Base-by-base conservation (phyloP, 1,140 invertebrate genomes). In the Macrocentrus cingulum region DNA sequence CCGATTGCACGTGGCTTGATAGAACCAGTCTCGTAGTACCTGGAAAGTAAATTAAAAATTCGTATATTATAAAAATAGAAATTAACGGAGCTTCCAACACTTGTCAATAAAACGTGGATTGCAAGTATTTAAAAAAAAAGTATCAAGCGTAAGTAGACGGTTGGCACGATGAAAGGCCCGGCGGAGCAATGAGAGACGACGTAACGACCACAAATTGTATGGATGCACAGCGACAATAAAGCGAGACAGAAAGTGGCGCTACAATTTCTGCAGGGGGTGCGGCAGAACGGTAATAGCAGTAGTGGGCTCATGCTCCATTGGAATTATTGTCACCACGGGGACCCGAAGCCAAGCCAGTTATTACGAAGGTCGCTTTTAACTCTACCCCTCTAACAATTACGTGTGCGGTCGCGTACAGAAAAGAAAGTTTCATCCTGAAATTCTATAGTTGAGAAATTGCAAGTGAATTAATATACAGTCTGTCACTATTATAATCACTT, bases 1-100 rank as follows among this genome's bases (percentile, higher is more conserved):
- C 95, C 95, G 66, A 98, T 98, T 19, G 95, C 95, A 37, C 95
- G 82, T 5, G 95, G 95, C 71, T 94, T 89, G 67, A 98, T 98
- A 44, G 94, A 97, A 50, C 95, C 95, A n/a, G 95, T 97, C 82
- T 98, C 95, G 82, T 98, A 98, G 80, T 97, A 98, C 82, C 94
- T 95, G 82, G 23, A 77, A 76, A 59, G 55, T 11, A 53, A 50
- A 52, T 25, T 29, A 39, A 32, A 45, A 36, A 51, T 46, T 41
- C 1, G 15, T 44, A n/a, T 18, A 48, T 13, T 20, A 32, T 52
- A 36, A 45, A 22, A 22, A 23, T 44, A n/a, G n/a, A n/a, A n/a
- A n/a, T n/a, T n/a, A n/a, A n/a, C 25, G 25, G 25, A 29, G 9
- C 25, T 5, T 29, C 20, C 20, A n/a, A 45, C 4, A 11, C 42